Evolutionary conservation across 2,113 vertebrate species (phyloP), one percentile per base, ranked within the genome.

Genomic region (Typhlomys cinereus): DNA sequence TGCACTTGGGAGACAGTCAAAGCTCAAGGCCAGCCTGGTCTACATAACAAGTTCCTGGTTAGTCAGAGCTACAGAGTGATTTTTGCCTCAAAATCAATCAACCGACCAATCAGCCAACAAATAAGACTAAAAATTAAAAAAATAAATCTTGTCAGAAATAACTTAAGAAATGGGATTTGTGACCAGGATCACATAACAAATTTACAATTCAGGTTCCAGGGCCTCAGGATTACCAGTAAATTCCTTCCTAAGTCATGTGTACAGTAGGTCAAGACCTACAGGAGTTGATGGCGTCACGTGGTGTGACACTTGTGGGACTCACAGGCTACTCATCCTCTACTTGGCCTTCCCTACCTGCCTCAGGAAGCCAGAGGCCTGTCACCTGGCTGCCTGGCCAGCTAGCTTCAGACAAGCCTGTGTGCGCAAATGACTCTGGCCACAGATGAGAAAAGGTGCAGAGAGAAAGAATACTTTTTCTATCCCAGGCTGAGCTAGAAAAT

Each of bases 241-340:
- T 15, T 54, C 39, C n/a, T n/a, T 36, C 44, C 11, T 75, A 48
- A 80, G 78, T 39, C 88, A 74, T 21, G 48, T 85, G 73, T 66
- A 41, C 67, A 76, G 54, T 4, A 41, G 57, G 46, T 46, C 74
- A 27, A 54, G 46, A 36, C 82, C 52, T 88, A 76, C 61, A 66
- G 21, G 69, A n/a, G 82, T 54, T 80, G 46, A 86, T 74, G 21
- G 87, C 81, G 82, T 90, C 78, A 71, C n/a, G n/a, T 52, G 62
- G 57, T 67, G 59, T 7, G 4, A 67, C 25, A 23, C 59, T 29
- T 46, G 4, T n/a, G 34, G 31, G 48, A 90, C 61, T 88, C 89
- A 81, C 78, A 54, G 69, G 74, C 61, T 62, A 71, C 50, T 81
- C 75, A 82, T 34, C 25, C 71, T 73, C 64, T 31, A 83, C 20